These are phyloP conservation scores for Eunapius fragilis DNA, from an alignment of 37 sponge, comb jelly and placozoan genomes.

Conservation along the genomic window DNA sequence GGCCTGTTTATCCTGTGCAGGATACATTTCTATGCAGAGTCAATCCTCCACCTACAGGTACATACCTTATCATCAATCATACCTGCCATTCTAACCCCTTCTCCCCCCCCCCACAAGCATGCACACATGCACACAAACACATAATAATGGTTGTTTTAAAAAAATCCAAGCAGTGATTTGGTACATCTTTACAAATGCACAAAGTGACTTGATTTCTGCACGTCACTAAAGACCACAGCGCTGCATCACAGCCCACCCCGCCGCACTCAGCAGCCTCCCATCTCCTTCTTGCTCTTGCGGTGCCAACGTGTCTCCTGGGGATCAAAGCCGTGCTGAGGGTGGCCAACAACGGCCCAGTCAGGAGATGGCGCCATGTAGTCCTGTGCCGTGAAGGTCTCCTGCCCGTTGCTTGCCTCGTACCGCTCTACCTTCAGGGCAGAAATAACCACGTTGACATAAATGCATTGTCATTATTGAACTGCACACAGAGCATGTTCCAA, in stretches of 20 bases:
- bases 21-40: too few relatives aligned
- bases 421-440: constrained; percentile 55
- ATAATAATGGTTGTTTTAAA: too few relatives aligned
- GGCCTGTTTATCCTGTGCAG: too few relatives aligned
- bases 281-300: constrained; percentile 83
- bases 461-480: too few relatives aligned
- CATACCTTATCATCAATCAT: too few relatives aligned
- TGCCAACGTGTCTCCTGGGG: constrained; percentile 90
- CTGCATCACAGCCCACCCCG: background rate
- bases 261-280: constrained; percentile 48
- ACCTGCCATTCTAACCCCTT: too few relatives aligned
- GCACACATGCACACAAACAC: too few relatives aligned
- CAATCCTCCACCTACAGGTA: too few relatives aligned
- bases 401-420: constrained; percentile 31
- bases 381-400: constrained; percentile 62
- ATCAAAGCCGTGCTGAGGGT: constrained; percentile 86
- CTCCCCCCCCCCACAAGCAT: too few relatives aligned
- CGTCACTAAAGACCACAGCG: background rate
- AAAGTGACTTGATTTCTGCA: background rate
- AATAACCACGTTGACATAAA: too few relatives aligned
- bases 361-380: constrained; percentile 90
- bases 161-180: too few relatives aligned
- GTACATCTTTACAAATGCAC: background rate
- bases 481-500: too few relatives aligned
- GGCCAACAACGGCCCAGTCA: constrained; percentile 89